phyloP scores from a whole-genome alignment of 2,797 vertebrate species.

The Lates japonicus region DNA sequence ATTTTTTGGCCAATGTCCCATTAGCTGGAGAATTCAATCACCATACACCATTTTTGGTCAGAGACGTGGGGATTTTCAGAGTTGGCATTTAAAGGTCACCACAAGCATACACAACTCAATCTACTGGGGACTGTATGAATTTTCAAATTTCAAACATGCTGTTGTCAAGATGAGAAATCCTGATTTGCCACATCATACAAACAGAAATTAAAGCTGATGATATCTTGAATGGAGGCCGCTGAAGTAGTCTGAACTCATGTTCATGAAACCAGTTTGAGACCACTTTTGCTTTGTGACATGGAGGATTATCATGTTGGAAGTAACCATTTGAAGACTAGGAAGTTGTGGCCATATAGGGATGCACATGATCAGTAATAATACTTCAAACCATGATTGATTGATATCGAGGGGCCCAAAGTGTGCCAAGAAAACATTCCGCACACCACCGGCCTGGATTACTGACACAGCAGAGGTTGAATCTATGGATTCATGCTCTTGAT shows the following conservation, averaged over 20 bases:
- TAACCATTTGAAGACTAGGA: too few relatives aligned
- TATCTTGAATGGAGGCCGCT: too few relatives aligned
- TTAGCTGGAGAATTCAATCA: background rate
- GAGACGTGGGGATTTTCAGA: background rate
- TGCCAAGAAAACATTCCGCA: too few relatives aligned
- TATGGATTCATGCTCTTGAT: too few relatives aligned
- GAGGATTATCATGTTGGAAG: too few relatives aligned
- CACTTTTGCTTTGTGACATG: background rate
- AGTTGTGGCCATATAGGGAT: too few relatives aligned
- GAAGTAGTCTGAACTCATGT: background rate
- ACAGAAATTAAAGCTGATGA: background rate
- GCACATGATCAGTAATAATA: too few relatives aligned
- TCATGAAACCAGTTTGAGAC: background rate
- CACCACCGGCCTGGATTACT: too few relatives aligned
- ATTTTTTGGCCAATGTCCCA: background rate
- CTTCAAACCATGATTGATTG: too few relatives aligned
- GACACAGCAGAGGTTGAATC: too few relatives aligned
- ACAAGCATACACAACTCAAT: background rate
- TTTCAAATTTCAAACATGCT: background rate
- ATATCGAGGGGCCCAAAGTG: too few relatives aligned
- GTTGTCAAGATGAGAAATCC: background rate
- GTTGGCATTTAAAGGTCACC: constrained; percentile 9
- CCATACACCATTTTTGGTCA: background rate
- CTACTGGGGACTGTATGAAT: background rate
- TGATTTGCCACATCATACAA: background rate